Evolutionary conservation across 2,113 vertebrate genomes (phyloP).

Genomic region (Crocuta crocuta): DNA sequence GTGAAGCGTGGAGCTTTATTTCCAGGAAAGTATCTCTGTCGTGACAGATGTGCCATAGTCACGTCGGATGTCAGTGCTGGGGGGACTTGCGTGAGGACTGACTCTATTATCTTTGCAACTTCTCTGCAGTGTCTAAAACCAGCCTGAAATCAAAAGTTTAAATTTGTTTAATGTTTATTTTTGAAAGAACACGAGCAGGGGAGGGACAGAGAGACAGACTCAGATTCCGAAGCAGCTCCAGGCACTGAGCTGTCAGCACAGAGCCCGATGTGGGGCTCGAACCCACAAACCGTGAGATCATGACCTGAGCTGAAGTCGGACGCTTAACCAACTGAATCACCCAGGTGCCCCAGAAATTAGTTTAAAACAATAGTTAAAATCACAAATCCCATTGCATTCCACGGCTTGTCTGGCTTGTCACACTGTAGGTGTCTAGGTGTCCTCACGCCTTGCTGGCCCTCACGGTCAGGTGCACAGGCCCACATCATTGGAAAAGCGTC

Average conservation of each 20-base stretch:
- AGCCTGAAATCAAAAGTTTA: neutral
- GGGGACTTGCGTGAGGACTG: rapidly evolving
- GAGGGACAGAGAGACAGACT: too few relatives aligned
- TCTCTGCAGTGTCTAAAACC: neutral
- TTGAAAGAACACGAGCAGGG: too few relatives aligned
- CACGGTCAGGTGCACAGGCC: neutral
- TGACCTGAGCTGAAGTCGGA: too few relatives aligned
- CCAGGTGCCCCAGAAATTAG: too few relatives aligned
- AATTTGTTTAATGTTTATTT: too few relatives aligned
- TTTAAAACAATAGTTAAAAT: neutral
- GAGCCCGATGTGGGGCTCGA: rapidly evolving
- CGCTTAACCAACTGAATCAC: too few relatives aligned
- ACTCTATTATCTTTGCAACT: neutral
- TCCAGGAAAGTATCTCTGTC: neutral
- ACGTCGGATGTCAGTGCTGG: neutral
- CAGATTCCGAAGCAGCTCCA: too few relatives aligned
- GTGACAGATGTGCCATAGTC: rapidly evolving
- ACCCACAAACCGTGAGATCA: too few relatives aligned
- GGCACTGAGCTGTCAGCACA: too few relatives aligned
- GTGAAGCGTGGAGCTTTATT: rapidly evolving
- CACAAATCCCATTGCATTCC: rapidly evolving
- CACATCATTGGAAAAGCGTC: neutral
- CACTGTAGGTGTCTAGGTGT: rapidly evolving
- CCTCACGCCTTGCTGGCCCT: neutral
- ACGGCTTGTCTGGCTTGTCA: neutral